Evolutionary conservation across 1,140 invertebrate genomes (phyloP).

Genomic region (Sweltsa coloradensis): DNA sequence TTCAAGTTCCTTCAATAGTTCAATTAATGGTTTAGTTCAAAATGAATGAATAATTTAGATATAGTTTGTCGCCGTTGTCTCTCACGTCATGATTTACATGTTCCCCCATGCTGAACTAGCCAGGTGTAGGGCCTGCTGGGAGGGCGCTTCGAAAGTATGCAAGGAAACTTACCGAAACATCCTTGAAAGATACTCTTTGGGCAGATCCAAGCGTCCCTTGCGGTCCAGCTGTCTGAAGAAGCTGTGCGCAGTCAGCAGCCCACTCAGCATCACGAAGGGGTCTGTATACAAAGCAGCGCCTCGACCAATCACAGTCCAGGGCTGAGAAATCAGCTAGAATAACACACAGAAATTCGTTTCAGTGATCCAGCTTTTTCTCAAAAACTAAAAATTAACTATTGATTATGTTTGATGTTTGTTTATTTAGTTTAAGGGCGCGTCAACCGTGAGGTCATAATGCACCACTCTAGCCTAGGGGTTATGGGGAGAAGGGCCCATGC

Average conservation of each 20-base stretch:
- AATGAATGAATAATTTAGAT: no score
- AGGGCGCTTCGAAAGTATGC: neutral
- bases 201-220: neutral
- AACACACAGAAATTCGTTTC: neutral
- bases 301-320: constrained; percentile 55
- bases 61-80: no score
- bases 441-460: no score
- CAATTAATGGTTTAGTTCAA: no score
- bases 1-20: no score
- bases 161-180: constrained; percentile 4
- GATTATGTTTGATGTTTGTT: neutral
- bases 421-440: neutral
- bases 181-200: constrained; percentile 6
- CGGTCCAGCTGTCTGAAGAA: constrained; percentile 31
- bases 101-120: neutral
- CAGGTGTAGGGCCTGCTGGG: neutral
- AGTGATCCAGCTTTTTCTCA: neutral
- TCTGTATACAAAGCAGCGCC: constrained; percentile 66
- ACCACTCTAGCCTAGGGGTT: no score
- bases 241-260: constrained; percentile 51
- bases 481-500: no score
- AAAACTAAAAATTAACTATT: neutral
- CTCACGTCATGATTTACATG: no score
- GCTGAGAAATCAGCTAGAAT: constrained; percentile 43
- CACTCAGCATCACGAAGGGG: constrained; percentile 63